Evolutionary conservation across 2,888 invertebrate genomes (phyloP).

Genomic region (Microplitis manilae): DNA sequence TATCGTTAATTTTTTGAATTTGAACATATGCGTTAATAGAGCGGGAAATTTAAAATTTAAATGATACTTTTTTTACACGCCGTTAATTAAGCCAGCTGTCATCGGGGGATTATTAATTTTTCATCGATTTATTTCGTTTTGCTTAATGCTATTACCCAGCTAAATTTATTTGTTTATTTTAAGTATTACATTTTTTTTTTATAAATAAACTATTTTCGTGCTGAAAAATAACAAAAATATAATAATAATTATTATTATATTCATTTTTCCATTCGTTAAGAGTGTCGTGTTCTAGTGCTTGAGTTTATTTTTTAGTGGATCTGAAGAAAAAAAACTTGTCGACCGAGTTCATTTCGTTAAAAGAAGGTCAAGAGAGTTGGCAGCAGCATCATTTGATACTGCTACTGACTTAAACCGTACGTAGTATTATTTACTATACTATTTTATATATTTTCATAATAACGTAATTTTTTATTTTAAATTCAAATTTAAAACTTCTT

Average conservation of each 20-base stretch:
- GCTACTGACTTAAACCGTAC: neutral
- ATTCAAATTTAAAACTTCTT: neutral
- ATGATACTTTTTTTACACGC: neutral
- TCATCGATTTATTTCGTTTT: too few relatives aligned
- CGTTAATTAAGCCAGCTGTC: neutral
- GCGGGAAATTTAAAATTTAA: neutral
- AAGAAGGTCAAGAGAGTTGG: slow-evolving; percentile 39
- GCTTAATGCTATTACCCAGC: too few relatives aligned
- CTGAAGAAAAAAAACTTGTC: slow-evolving; percentile 14
- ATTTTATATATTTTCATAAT: neutral
- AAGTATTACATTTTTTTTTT: too few relatives aligned
- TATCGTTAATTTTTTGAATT: neutral
- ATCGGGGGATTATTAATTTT: too few relatives aligned
- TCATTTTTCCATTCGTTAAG: slow-evolving; percentile 19
- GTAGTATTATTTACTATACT: neutral
- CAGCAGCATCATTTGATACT: slow-evolving; percentile 11
- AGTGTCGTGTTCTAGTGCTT: slow-evolving; percentile 19
- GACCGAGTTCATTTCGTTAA: slow-evolving; percentile 30
- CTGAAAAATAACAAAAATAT: neutral
- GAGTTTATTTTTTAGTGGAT: slow-evolving; percentile 9
- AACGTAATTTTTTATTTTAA: neutral
- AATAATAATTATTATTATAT: neutral
- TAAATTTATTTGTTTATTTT: too few relatives aligned
- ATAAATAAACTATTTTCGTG: neutral
- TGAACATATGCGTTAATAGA: neutral